Percentiles rank a stretch among this genome's conserved stretches.
phyloP scores from a whole-genome alignment of 2,113 vertebrate genomes.

The Labeo catla region DNA sequence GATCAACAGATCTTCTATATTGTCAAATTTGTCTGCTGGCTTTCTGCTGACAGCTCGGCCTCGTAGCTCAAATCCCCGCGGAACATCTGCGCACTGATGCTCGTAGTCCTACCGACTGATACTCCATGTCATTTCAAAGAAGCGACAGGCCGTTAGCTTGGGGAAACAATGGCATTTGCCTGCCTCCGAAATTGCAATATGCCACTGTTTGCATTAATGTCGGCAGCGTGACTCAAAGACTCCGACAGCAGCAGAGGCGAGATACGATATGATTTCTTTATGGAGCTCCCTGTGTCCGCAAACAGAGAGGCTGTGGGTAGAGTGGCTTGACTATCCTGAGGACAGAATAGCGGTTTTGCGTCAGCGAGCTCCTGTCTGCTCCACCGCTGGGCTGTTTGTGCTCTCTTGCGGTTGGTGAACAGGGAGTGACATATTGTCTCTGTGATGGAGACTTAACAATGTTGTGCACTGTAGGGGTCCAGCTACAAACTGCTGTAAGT shows the following conservation, averaged over 20 bases:
- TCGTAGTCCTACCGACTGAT: slow-evolving; percentile 8
- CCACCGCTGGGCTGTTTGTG: slow-evolving; percentile 9
- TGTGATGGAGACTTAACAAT: slow-evolving; percentile 29
- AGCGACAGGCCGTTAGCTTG: slow-evolving; percentile 8
- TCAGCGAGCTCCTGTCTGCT: not conserved
- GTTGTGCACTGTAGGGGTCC: not conserved
- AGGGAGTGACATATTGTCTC: slow-evolving; percentile 27
- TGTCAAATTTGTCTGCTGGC: slow-evolving; percentile 24
- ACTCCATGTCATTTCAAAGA: not conserved
- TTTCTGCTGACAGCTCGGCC: slow-evolving; percentile 29
- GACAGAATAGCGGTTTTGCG: slow-evolving; percentile 5
- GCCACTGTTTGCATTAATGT: slow-evolving; percentile 30
- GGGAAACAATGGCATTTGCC: slow-evolving; percentile 26
- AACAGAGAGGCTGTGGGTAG: slow-evolving; percentile 13
- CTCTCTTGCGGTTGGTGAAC: slow-evolving; percentile 11
- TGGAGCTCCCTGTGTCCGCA: not conserved
- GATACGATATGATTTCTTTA: slow-evolving; percentile 6
- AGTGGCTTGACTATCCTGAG: not conserved
- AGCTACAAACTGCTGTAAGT: slow-evolving; percentile 1
- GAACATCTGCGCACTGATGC: slow-evolving; percentile 33
- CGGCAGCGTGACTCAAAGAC: slow-evolving; percentile 16
- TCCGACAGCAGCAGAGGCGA: not conserved
- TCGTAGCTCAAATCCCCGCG: not conserved
- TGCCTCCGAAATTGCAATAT: not conserved
- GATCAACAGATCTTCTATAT: slow-evolving; percentile 41